Evolutionary conservation across 2,797 vertebrate species (phyloP), one percentile per base, ranked within the genome.

Genomic region (Pogonophryne albipinna): DNA sequence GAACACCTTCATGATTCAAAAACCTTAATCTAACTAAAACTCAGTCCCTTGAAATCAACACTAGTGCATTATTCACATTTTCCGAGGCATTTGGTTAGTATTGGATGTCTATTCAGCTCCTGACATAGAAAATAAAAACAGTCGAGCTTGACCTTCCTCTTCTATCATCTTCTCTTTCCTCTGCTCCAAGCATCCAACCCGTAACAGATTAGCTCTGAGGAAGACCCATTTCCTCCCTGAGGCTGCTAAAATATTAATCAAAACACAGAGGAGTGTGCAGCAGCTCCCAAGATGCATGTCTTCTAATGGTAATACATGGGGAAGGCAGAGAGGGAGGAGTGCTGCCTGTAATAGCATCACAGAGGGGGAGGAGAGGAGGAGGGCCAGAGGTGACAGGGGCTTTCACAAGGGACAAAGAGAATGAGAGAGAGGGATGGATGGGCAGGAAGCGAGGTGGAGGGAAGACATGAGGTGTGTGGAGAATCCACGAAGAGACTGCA

Each of bases 241-340:
- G 91, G 96, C 95, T 98, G 96, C 97, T 98, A 96, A 98, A 98
- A 97, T 97, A 98, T 98, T 98, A 97, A 98, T 97, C 96, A 97
- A 97, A 97, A 95, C 94, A 96, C 94, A 95, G 95, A 98, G 96
- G 96, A 98, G 96, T 94, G 94, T 93, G 95, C 95, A 90, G 92
- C 95, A 91, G 96, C 93, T 96, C 96, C 96, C 96, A 95, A 92
- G 94, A 96, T 96, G 94, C 95, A 96, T 97, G 96, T 97, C 96
- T 96, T 95, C 95, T 97, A 97, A 97, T 96, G 94, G 96, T 95
- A 96, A 97, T 95, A 96, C 94, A 94, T 90, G 92, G 93, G 92
- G 91, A 94, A 94, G 93, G 94, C 93, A 93, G 93, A 90, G 94
- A 95, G 93, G 95, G 95, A 96, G 95, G 93, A 96, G 95, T 94